phyloP scores from a whole-genome alignment of 2,888 invertebrate species.

The Myopa testacea region DNA sequence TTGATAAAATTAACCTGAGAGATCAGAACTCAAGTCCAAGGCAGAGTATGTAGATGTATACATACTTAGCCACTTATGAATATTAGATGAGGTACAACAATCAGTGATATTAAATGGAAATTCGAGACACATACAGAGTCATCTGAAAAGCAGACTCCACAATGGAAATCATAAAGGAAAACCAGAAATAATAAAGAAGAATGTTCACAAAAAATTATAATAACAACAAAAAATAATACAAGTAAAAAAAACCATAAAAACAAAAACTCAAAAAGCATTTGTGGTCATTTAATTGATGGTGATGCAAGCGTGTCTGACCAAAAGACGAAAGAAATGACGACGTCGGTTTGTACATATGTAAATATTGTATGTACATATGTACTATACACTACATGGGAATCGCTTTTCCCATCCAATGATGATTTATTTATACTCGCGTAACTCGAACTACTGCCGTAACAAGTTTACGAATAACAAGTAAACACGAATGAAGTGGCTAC shows the following conservation, averaged over 20 bases:
- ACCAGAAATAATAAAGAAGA: background rate
- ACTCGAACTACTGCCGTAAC: background rate
- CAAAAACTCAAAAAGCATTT: background rate
- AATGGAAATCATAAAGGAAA: background rate
- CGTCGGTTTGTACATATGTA: background rate
- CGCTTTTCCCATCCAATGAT: background rate
- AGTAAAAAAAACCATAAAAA: slow-evolving; percentile 5
- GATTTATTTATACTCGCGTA: background rate
- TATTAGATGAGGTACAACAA: slow-evolving; percentile 20
- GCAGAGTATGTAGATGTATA: background rate
- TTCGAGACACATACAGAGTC: background rate
- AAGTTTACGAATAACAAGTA: background rate
- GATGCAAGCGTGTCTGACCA: background rate
- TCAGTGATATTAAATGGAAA: slow-evolving; percentile 26
- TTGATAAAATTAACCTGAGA: no score
- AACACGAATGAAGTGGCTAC: background rate
- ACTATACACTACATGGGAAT: slow-evolving; percentile 2
- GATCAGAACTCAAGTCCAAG: background rate
- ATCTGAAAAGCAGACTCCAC: background rate
- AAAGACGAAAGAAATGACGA: background rate
- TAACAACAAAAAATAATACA: slow-evolving; percentile 4
- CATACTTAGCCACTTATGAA: background rate
- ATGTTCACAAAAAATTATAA: slow-evolving; percentile 13
- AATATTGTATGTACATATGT: background rate
- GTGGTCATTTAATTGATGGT: slow-evolving; percentile 29